Conservation (phyloP, 2,797 vertebrate species). For the Hoplostethus mediterraneus region DNA sequence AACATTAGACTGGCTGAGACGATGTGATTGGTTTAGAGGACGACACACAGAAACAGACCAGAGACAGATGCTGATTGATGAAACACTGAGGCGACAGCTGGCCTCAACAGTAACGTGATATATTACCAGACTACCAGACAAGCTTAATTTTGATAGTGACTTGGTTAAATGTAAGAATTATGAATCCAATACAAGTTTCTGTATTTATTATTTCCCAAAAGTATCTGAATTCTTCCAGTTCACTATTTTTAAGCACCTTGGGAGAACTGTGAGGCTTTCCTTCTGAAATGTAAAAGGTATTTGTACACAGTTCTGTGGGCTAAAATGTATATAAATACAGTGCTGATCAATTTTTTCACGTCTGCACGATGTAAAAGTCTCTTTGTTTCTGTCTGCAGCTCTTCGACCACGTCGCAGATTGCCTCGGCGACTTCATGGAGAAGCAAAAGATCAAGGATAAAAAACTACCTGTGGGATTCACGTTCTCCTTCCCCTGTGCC, state of each 20-base stretch:
- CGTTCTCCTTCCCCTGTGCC: slow-evolving; percentile 95
- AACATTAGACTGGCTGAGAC: slow-evolving; percentile 47
- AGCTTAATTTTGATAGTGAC: not conserved
- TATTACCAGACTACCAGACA: slow-evolving; percentile 30
- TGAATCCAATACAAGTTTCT: not conserved
- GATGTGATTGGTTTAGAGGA: slow-evolving; percentile 22
- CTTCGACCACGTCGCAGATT: slow-evolving; percentile 96
- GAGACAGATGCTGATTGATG: slow-evolving; percentile 62
- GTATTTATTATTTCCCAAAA: not conserved
- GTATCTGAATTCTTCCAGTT: not conserved
- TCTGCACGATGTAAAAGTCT: not conserved
- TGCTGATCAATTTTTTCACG: too few relatives aligned
- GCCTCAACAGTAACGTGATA: slow-evolving; percentile 15
- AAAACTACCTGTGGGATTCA: slow-evolving; percentile 95
- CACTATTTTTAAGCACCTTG: not conserved
- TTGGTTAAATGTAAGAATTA: not conserved
- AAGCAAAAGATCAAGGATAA: slow-evolving; percentile 98
- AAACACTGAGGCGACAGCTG: slow-evolving; percentile 63
- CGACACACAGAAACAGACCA: slow-evolving; percentile 25
- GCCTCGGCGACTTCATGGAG: slow-evolving; percentile 97
- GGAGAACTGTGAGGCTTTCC: too few relatives aligned
- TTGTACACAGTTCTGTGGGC: too few relatives aligned
- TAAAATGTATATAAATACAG: too few relatives aligned
- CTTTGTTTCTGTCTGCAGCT: slow-evolving; percentile 81
- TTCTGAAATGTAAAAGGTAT: too few relatives aligned